Conservation (phyloP, 1,140 invertebrate genomes). For the Eupristina koningsbergeri region DNA sequence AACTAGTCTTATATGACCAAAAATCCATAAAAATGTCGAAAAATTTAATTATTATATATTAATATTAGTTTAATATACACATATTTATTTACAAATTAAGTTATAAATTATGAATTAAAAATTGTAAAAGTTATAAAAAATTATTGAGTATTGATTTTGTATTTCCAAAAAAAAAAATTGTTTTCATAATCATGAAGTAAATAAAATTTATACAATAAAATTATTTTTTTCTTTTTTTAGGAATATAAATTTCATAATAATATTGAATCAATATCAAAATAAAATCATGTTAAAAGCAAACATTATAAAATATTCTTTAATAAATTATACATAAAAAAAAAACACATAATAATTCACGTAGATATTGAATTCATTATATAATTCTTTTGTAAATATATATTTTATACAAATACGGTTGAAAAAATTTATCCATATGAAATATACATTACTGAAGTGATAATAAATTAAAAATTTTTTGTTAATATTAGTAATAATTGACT, state of each 20-base stretch:
- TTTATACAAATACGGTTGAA: background rate
- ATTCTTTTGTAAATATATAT: slow-evolving; percentile 28
- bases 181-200: too few relatives aligned
- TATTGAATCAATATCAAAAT: background rate
- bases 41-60: background rate
- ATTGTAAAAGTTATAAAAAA: too few relatives aligned
- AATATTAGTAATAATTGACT: too few relatives aligned
- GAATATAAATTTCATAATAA: background rate
- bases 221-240: background rate
- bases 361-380: background rate
- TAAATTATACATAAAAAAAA: background rate
- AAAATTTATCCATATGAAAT: background rate
- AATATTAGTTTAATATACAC: background rate
- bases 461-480: background rate
- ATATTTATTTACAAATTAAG: background rate
- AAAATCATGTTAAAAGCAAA: background rate
- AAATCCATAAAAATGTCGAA: background rate
- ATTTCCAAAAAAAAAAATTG: too few relatives aligned
- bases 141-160: background rate
- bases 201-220: background rate
- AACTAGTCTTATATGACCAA: background rate
- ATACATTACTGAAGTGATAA: background rate
- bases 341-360: background rate
- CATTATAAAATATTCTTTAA: background rate
- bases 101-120: background rate